phyloP scores from a whole-genome alignment of 2,888 invertebrate genomes.

The Nephrotoma appendiculata region DNA sequence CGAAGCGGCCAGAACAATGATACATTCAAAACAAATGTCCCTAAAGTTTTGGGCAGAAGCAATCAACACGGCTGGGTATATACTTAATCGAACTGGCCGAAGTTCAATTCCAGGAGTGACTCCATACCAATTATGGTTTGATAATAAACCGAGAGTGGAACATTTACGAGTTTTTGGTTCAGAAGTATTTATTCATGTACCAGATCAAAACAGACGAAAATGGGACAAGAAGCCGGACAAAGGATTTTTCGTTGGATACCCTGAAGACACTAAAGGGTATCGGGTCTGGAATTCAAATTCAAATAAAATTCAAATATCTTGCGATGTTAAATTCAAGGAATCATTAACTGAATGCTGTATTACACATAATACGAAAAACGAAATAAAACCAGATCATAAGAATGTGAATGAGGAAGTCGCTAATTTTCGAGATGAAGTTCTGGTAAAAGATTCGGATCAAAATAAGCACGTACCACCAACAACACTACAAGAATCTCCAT shows the following conservation, averaged over 20 bases:
- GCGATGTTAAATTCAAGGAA: conserved; percentile 2
- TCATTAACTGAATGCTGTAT: no score
- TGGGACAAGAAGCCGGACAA: neutral
- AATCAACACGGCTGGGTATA: conserved; percentile 19
- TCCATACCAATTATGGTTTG: conserved; percentile 15
- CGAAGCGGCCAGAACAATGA: conserved; percentile 10
- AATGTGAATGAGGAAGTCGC: neutral
- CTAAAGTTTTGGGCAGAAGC: conserved; percentile 18
- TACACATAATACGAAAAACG: no score
- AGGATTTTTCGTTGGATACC: neutral
- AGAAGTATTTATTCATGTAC: conserved; percentile 13
- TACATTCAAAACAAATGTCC: conserved; percentile 14
- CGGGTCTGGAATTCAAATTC: neutral
- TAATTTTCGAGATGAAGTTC: neutral
- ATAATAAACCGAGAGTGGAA: conserved; percentile 10
- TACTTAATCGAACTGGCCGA: conserved; percentile 19
- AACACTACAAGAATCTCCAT: neutral
- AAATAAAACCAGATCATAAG: no score
- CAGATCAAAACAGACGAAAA: conserved; percentile 12
- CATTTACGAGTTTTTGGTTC: conserved; percentile 16
- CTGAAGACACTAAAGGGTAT: neutral
- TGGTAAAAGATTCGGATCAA: neutral
- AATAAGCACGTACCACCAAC: neutral
- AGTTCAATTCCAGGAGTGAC: conserved; percentile 12
- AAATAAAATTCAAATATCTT: neutral